Conservation (phyloP, 2,888 invertebrate genomes). For the Drosophila neutralis region DNA sequence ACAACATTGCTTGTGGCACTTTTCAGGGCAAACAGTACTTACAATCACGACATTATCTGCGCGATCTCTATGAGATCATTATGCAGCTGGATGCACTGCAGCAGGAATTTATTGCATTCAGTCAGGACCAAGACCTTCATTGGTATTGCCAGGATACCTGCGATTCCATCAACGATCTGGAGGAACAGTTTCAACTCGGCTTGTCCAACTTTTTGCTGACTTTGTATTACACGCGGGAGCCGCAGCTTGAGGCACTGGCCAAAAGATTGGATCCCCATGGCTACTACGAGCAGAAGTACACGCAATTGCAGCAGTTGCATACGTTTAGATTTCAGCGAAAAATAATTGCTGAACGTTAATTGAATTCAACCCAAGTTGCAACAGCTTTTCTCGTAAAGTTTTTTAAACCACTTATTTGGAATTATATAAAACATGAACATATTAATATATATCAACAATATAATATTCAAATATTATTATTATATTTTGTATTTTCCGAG, state of each 20-base stretch:
- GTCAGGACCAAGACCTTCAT: conserved; percentile 12
- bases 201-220: conserved; percentile 31
- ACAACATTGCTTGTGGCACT: conserved; percentile 14
- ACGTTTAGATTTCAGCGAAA: conserved; percentile 7
- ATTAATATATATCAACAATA: not conserved
- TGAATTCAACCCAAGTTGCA: not conserved
- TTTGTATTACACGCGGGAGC: conserved; percentile 2
- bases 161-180: conserved; percentile 28
- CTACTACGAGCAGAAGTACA: not conserved
- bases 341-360: not conserved
- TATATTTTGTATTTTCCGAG: not conserved
- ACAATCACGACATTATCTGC: conserved; percentile 4
- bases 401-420: not conserved
- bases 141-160: conserved; percentile 33
- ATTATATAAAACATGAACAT: not conserved
- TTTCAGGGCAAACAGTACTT: not conserved
- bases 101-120: conserved; percentile 24
- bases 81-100: conserved; percentile 38
- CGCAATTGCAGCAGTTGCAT: conserved; percentile 1
- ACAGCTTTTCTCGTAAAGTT: not conserved
- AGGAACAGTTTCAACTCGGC: conserved; percentile 15
- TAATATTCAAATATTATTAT: not conserved
- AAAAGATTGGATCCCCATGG: conserved; percentile 14
- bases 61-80: conserved; percentile 29
- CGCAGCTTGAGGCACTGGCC: conserved; percentile 18